Evolutionary conservation across 2,888 invertebrate species (phyloP).

Genomic region (Sericinus montela): DNA sequence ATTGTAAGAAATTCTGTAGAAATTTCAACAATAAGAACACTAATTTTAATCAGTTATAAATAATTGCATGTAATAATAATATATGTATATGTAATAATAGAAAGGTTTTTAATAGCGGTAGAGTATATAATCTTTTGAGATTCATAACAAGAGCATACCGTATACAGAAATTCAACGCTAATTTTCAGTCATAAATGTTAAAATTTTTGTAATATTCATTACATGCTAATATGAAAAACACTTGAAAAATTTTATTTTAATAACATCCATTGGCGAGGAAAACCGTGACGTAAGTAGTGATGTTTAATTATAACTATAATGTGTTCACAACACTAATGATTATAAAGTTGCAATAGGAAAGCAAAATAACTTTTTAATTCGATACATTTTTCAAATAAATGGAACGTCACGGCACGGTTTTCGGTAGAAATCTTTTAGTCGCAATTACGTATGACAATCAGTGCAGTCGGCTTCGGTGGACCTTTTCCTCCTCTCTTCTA

Average conservation of each 20-base stretch:
- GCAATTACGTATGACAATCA: slow-evolving; percentile 57
- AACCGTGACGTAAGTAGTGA: slow-evolving; percentile 5
- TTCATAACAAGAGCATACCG: neutral
- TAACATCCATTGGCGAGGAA: neutral
- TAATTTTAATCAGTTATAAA: neutral
- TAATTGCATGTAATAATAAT: neutral
- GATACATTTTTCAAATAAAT: neutral
- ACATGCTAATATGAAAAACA: slow-evolving; percentile 3
- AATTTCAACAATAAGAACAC: neutral
- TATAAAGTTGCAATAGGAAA: too few relatives aligned
- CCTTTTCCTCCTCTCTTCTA: slow-evolving; percentile 57
- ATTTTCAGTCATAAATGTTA: neutral
- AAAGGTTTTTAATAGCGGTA: neutral
- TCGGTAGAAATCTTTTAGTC: neutral
- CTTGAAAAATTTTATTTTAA: neutral
- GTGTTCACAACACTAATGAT: too few relatives aligned
- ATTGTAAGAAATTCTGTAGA: neutral
- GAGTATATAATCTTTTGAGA: neutral
- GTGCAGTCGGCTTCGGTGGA: slow-evolving; percentile 42
- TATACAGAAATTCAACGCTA: neutral
- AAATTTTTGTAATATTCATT: slow-evolving; percentile 16
- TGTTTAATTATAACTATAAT: too few relatives aligned
- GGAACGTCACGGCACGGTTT: slow-evolving; percentile 2
- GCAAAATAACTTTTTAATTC: too few relatives aligned
- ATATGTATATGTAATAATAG: too few relatives aligned